Percentiles rank a stretch among this genome's conserved stretches.
These are phyloP conservation scores for Standfussiana lucernea DNA, from an alignment of 2,888 invertebrate species.

Conservation along the genomic window DNA sequence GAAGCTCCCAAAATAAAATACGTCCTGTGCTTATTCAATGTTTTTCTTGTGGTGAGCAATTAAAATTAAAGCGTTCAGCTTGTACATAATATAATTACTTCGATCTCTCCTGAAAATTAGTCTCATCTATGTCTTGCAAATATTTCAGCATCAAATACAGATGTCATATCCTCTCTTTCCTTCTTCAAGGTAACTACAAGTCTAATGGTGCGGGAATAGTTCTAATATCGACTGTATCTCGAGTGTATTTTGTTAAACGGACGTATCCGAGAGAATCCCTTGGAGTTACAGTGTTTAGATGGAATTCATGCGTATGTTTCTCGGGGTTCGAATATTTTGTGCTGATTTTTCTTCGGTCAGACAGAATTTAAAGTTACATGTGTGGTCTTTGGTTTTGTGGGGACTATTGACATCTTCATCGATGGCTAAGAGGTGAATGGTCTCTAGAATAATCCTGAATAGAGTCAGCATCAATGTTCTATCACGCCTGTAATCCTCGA, in stretches of 20 bases:
- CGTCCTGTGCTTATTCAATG: neutral
- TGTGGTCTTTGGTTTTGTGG: constrained; percentile 37
- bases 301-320: constrained; percentile 51
- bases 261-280: constrained; percentile 51
- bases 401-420: neutral
- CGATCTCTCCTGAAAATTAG: neutral
- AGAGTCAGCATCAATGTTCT: neutral
- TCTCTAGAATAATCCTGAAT: neutral
- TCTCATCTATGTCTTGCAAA: neutral
- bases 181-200: constrained; percentile 35
- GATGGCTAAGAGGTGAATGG: neutral
- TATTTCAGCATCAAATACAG: neutral
- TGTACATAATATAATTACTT: neutral
- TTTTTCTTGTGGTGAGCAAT: neutral
- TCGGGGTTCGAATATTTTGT: constrained; percentile 35
- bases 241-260: constrained; percentile 66
- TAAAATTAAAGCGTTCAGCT: neutral
- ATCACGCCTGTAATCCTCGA: neutral
- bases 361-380: constrained; percentile 10
- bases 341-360: constrained; percentile 26
- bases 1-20: neutral
- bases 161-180: constrained; percentile 50
- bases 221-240: constrained; percentile 66
- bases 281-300: constrained; percentile 54
- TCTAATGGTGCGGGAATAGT: constrained; percentile 65